phyloP scores from a whole-genome alignment of 2,113 vertebrate genomes.

The Aplodontia rufa region DNA sequence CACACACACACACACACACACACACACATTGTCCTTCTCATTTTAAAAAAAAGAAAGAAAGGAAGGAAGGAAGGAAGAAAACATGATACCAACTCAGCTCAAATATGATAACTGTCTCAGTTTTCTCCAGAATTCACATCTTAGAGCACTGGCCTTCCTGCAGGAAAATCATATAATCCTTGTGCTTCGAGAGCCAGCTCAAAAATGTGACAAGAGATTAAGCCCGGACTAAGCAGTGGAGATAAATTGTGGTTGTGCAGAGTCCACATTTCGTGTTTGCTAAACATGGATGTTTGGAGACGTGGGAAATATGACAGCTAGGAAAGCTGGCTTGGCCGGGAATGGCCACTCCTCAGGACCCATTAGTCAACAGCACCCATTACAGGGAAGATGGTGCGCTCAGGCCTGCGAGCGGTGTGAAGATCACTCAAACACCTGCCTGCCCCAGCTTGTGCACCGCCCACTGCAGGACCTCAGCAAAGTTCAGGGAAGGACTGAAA shows the following conservation, averaged over 20 bases:
- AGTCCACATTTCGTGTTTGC: neutral
- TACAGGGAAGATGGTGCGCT: neutral
- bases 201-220: constrained; percentile 38
- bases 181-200: neutral
- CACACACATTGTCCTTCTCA: no score
- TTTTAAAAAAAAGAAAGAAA: no score
- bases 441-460: neutral
- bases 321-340: neutral
- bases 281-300: neutral
- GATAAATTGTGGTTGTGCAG: neutral
- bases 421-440: neutral
- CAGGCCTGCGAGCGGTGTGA: fast-evolving
- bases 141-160: neutral
- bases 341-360: no score
- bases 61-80: no score
- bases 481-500: neutral
- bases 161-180: constrained; percentile 36
- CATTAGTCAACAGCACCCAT: neutral
- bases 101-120: neutral
- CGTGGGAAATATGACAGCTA: neutral
- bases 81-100: neutral
- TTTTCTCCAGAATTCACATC: neutral
- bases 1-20: no score
- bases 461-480: neutral
- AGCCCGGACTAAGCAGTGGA: neutral